phyloP scores from a whole-genome alignment of 2,113 vertebrate species.

The Ondatra zibethicus region DNA sequence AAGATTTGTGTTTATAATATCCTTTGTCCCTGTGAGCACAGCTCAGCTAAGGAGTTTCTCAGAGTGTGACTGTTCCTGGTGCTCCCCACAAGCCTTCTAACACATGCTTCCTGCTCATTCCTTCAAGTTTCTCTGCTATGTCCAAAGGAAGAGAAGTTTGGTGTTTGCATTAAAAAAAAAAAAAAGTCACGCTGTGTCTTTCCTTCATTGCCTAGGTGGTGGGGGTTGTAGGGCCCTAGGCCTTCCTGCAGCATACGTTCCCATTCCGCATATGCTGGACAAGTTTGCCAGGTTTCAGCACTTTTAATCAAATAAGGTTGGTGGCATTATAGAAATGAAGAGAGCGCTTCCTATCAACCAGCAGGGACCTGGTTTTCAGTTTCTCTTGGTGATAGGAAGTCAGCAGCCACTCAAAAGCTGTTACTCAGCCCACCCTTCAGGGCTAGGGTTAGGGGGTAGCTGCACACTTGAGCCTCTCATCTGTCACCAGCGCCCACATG shows the following conservation, averaged over 20 bases:
- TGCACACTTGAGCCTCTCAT: slow-evolving; percentile 80
- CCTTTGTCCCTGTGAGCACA: not conserved
- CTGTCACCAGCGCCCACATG: slow-evolving; percentile 89
- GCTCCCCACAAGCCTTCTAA: slow-evolving; percentile 7
- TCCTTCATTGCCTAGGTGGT: not conserved
- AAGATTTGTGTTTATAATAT: not conserved
- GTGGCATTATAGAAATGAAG: not conserved
- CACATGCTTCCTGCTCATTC: not conserved
- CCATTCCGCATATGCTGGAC: not conserved
- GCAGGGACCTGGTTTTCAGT: not conserved
- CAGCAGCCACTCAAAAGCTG: too few relatives aligned
- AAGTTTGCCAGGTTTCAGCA: not conserved
- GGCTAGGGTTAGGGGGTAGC: not conserved
- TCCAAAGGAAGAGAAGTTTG: slow-evolving; percentile 17
- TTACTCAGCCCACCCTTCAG: not conserved
- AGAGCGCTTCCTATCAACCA: not conserved
- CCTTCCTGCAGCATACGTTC: not conserved
- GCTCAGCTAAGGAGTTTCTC: not conserved
- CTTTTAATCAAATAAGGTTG: slow-evolving; percentile 51
- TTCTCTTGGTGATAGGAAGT: not conserved
- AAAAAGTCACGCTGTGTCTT: not conserved
- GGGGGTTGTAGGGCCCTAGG: not conserved
- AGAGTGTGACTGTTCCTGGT: not conserved
- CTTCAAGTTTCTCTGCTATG: not conserved
- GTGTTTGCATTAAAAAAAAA: slow-evolving; percentile 33